phyloP scores from a whole-genome alignment of 2,888 invertebrate genomes.

The Lysandra bellargus region DNA sequence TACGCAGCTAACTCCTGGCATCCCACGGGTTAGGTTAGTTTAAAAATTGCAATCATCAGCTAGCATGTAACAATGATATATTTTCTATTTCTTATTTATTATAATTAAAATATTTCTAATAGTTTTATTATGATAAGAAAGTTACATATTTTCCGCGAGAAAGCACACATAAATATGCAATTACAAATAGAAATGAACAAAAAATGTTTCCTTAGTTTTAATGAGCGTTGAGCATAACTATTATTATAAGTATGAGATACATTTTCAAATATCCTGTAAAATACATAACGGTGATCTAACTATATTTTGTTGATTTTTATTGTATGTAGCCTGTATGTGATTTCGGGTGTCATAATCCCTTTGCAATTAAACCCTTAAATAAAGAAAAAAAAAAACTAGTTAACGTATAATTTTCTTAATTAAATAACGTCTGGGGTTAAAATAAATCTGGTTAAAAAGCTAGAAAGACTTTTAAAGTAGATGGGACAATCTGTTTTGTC shows the following conservation, averaged over 20 bases:
- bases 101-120: background rate
- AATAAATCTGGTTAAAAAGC: no score
- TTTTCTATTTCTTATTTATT: background rate
- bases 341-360: no score
- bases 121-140: slow-evolving; percentile 2
- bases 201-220: slow-evolving; percentile 8
- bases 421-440: no score
- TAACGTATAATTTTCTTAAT: no score
- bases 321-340: no score
- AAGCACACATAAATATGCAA: slow-evolving; percentile 17
- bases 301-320: no score
- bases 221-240: background rate
- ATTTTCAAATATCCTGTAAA: background rate
- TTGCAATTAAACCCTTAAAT: no score
- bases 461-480: no score
- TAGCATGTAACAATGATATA: background rate
- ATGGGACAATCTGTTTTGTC: no score
- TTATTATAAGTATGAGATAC: background rate
- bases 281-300: background rate
- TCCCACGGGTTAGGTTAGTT: no score
- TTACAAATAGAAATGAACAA: slow-evolving; percentile 16
- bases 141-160: slow-evolving; percentile 7
- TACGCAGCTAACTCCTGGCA: no score
- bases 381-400: no score
- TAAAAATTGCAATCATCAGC: background rate